These are phyloP conservation scores for Zoanthus solanderi DNA, from an alignment of 92 coral and sea anemone species.

Conservation along the genomic window DNA sequence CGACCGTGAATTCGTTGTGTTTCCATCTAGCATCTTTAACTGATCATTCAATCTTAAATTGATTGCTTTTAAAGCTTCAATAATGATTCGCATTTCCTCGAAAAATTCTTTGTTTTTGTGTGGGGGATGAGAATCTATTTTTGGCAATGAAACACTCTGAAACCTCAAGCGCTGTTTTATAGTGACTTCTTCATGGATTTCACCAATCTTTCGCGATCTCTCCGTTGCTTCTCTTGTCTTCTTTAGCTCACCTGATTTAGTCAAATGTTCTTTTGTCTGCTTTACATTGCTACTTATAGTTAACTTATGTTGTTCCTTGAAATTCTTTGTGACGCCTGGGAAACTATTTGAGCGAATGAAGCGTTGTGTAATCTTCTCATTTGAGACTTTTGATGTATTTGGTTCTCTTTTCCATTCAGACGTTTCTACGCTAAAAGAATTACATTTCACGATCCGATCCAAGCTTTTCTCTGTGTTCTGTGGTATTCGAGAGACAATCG, in stretches of 20 bases:
- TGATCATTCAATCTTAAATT: background rate
- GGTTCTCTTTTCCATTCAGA: background rate
- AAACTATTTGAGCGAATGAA: conserved; percentile 25
- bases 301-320: background rate
- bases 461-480: background rate
- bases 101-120: conserved; percentile 12
- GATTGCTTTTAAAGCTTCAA: conserved; percentile 30
- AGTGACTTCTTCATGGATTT: conserved; percentile 28
- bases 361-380: background rate
- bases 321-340: conserved; percentile 4
- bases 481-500: too few relatives aligned
- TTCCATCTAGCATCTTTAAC: conserved; percentile 2
- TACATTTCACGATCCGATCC: background rate
- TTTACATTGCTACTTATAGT: background rate
- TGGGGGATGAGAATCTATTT: background rate
- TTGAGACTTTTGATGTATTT: too few relatives aligned
- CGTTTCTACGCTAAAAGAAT: background rate
- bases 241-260: background rate
- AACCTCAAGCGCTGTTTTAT: background rate
- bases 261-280: background rate
- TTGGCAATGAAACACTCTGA: conserved; percentile 6
- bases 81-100: conserved; percentile 38
- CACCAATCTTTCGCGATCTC: conserved; percentile 16
- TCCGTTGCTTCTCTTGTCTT: conserved; percentile 7
- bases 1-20: background rate